A percentile compares a stretch with the other conserved stretches of the same genome.
Conservation (phyloP, 2,113 vertebrate genomes). For the Dasyurus viverrinus region DNA sequence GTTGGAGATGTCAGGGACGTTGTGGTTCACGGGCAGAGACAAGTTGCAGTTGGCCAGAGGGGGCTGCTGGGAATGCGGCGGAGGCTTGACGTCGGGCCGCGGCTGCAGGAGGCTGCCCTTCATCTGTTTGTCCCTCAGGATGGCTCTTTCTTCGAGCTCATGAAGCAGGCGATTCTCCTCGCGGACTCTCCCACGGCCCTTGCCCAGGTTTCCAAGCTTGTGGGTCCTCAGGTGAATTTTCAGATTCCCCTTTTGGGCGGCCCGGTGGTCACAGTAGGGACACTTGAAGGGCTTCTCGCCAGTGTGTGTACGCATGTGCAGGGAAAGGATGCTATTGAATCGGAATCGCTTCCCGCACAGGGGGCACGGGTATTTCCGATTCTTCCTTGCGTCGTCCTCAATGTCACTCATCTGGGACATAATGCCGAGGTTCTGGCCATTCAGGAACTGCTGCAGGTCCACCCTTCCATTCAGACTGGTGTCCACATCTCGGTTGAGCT, state of each 20-base stretch:
- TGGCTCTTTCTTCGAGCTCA: constrained; percentile 97
- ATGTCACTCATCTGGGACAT: constrained; percentile 99
- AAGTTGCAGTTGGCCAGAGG: constrained; percentile 91
- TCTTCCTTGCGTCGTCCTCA: constrained; percentile 97
- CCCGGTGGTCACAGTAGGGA: constrained; percentile 98
- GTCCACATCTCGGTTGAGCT: constrained; percentile 96
- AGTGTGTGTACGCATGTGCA: constrained; percentile 99
- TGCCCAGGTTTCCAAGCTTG: constrained; percentile 97
- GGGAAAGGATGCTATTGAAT: constrained; percentile 98
- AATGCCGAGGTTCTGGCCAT: constrained; percentile 97
- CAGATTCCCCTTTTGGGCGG: constrained; percentile 98
- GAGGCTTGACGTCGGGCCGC: constrained; percentile 87
- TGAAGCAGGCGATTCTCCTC: constrained; percentile 98
- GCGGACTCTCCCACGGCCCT: constrained; percentile 96
- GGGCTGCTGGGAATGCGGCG: constrained; percentile 85
- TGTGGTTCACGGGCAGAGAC: constrained; percentile 87
- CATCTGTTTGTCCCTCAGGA: constrained; percentile 97
- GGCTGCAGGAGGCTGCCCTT: constrained; percentile 92
- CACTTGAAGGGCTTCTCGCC: constrained; percentile 99
- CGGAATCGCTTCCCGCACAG: constrained; percentile 98
- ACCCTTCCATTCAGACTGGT: constrained; percentile 94
- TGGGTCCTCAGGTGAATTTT: constrained; percentile 99
- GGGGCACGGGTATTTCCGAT: constrained; percentile 97
- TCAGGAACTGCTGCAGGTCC: constrained; percentile 98
- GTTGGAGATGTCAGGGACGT: constrained; percentile 87